These are phyloP conservation scores for Caenorhabditis wallacei DNA, from an alignment of 2,888 invertebrate genomes.

Conservation along the genomic window DNA sequence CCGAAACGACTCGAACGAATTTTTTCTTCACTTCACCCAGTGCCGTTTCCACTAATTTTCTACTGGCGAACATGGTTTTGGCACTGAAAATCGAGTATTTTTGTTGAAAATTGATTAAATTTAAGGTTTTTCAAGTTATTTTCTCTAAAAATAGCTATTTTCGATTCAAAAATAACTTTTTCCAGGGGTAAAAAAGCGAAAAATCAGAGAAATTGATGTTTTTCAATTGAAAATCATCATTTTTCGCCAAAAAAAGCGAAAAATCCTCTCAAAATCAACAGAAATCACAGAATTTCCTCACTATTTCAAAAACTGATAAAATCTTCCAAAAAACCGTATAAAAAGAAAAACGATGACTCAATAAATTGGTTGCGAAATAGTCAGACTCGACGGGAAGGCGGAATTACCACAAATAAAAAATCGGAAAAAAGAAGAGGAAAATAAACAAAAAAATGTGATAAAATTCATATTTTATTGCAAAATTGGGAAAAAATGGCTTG, in stretches of 20 bases:
- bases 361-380: constrained; percentile 17
- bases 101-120: no score
- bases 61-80: constrained; percentile 57
- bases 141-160: no score
- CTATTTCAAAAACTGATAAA: neutral
- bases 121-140: no score
- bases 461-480: neutral
- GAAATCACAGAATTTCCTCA: no score
- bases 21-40: constrained; percentile 64
- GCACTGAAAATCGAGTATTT: constrained; percentile 2
- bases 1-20: constrained; percentile 55
- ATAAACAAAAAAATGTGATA: neutral
- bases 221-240: no score
- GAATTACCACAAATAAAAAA: constrained; percentile 3
- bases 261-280: no score
- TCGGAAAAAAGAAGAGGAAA: neutral
- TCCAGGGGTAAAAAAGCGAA: no score
- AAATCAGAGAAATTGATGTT: no score
- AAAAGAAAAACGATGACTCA: constrained; percentile 12
- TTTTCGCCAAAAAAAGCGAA: no score
- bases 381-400: constrained; percentile 20
- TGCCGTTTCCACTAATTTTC: constrained; percentile 62
- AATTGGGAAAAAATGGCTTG: neutral
- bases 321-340: neutral
- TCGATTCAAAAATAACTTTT: no score